Conservation (phyloP, 2,888 invertebrate species). For the Pseudoips prasinana region DNA sequence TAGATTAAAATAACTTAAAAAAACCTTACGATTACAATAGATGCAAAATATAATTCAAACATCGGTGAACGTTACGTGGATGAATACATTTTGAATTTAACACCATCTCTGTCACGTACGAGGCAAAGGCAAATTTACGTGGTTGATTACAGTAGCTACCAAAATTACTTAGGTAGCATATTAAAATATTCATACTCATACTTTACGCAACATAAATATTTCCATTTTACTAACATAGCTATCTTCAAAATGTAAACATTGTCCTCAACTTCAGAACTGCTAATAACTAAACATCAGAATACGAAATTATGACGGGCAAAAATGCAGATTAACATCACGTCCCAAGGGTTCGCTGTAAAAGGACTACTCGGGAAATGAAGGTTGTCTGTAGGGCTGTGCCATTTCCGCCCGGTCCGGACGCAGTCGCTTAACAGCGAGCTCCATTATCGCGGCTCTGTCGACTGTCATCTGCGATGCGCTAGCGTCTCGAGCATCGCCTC, state of each 20-base stretch:
- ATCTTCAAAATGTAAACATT: not conserved
- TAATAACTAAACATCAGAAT: conserved; percentile 21
- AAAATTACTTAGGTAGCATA: too few species aligned
- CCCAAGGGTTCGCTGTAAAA: conserved; percentile 40
- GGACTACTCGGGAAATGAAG: conserved; percentile 70
- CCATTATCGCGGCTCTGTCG: conserved; percentile 57
- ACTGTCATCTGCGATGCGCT: conserved; percentile 56
- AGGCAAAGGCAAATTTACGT: too few species aligned
- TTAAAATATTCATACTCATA: too few species aligned
- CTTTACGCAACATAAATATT: too few species aligned
- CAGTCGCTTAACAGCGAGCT: conserved; percentile 53
- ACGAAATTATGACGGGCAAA: conserved; percentile 31
- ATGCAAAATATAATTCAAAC: too few species aligned
- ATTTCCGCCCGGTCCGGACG: conserved; percentile 66
- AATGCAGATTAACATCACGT: conserved; percentile 33
- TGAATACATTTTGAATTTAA: too few species aligned
- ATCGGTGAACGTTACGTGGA: too few species aligned
- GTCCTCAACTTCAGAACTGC: conserved; percentile 10
- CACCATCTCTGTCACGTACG: too few species aligned
- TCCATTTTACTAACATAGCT: too few species aligned
- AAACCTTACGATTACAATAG: too few species aligned
- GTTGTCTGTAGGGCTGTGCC: conserved; percentile 66
- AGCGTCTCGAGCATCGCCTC: conserved; percentile 41
- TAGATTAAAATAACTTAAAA: too few species aligned
- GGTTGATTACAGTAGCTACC: too few species aligned